Evolutionary conservation across 2,797 vertebrate species (phyloP), one percentile per base, ranked within the genome.

Genomic region (Tragelaphus eurycerus): DNA sequence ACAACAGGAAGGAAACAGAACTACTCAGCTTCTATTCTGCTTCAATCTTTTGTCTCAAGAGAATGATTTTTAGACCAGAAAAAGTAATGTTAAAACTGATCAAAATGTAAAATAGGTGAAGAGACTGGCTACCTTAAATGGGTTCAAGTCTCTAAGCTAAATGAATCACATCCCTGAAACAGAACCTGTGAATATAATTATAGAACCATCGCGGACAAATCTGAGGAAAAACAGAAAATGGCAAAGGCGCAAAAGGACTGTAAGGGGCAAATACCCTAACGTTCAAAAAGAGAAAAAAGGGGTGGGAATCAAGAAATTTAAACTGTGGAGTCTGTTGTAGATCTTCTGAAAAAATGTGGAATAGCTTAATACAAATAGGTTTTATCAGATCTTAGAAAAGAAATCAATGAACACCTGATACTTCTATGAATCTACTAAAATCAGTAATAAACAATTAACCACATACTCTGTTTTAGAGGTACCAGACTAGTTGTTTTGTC

Each of bases 361-460:
- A 86, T 5, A 84, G 89, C n/a, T 90, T 90, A 85, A 92, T 14
- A 84, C 5, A 62, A 23, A 86, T 10, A 83, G 19, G 25, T 94
- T 92, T 87, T 92, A 38, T 90, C n/a, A 74, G 48, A 95, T 92
- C 67, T 93, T 84, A 94, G 74, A 79, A 71, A 74, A 94, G 74
- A 79, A 71, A 74, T 48, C 62, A 67, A 71, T 82, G 52, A 92
- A 82, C 31, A 90, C 0, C 15, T 62, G 76, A 81, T 29, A 55
- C 16, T 59, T 67, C 31, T 67, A 60, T 50, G 46, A 43, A 89
- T 92, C 79, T 89, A 84, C 64, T 84, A 86, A 93, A 95, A 96
- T 87, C 31, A 82, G 6, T 84, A 67, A 86, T 8, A 79, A 38
- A 2, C 59, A 93, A 84, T 13, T n/a, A 62, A 62, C 71, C 81